Conservation (phyloP, 2,888 invertebrate species). For the Netelia melanura region DNA sequence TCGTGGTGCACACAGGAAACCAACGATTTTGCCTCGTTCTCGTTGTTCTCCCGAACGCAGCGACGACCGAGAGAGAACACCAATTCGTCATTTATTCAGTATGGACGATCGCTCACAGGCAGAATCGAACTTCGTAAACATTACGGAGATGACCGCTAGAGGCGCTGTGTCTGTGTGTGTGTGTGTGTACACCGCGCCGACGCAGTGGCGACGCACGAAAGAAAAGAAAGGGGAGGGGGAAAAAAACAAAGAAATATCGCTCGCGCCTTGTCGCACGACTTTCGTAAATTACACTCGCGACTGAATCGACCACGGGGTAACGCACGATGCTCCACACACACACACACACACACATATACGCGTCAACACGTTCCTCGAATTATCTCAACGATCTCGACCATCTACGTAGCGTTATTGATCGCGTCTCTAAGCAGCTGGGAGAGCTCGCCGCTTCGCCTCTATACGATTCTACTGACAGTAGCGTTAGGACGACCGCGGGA, state of each 20-base stretch:
- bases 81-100: constrained; percentile 66
- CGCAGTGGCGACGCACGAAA: background rate
- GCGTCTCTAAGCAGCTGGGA: constrained; percentile 79
- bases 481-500: constrained; percentile 80
- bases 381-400: constrained; percentile 80
- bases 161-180: too few species aligned
- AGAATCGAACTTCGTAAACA: constrained; percentile 53
- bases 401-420: constrained; percentile 82
- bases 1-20: constrained; percentile 50
- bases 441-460: constrained; percentile 59
- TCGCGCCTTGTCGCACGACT: background rate
- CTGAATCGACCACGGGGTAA: background rate
- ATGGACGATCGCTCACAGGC: constrained; percentile 47
- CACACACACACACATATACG: background rate
- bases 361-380: constrained; percentile 28
- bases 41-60: background rate
- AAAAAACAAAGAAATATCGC: background rate
- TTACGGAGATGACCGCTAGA: too few species aligned
- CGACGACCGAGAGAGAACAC: background rate
- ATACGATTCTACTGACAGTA: constrained; percentile 77
- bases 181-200: too few species aligned
- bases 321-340: background rate
- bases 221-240: background rate
- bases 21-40: constrained; percentile 55
- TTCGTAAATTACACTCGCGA: background rate